Evolutionary conservation across 1,140 invertebrate genomes (phyloP).

Genomic region (Antheraea mylitta): DNA sequence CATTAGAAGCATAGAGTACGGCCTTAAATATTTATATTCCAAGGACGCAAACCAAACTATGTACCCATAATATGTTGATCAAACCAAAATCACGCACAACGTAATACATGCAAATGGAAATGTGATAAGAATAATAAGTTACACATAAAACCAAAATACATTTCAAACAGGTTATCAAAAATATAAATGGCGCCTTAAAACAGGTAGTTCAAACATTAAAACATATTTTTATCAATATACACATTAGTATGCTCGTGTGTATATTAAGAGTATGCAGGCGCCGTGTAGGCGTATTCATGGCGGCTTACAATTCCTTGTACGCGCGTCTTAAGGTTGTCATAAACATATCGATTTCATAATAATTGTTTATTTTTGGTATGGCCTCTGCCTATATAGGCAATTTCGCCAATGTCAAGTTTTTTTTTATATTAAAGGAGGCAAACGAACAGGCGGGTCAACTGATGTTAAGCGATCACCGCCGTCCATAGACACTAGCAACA

Average conservation of each 20-base stretch:
- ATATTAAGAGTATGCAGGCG: not conserved
- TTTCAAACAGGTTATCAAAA: not conserved
- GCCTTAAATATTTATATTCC: too few relatives aligned
- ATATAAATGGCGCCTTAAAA: constrained; percentile 41
- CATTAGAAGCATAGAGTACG: too few relatives aligned
- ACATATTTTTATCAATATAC: constrained; percentile 17
- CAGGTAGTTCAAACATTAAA: constrained; percentile 41
- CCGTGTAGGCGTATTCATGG: constrained; percentile 39
- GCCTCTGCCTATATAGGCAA: too few relatives aligned
- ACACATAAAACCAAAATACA: not conserved
- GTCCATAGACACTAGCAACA: not conserved
- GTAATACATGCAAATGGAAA: not conserved
- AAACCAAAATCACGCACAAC: not conserved
- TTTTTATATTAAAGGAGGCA: too few relatives aligned
- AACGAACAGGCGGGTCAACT: too few relatives aligned
- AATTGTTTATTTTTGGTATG: not conserved
- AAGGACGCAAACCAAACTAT: too few relatives aligned
- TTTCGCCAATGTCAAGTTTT: too few relatives aligned
- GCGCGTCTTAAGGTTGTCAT: constrained; percentile 15
- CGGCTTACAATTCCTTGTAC: constrained; percentile 23
- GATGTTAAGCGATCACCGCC: too few relatives aligned
- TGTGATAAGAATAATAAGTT: not conserved
- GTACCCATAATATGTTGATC: too few relatives aligned
- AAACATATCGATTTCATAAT: constrained; percentile 2
- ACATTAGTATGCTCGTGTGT: not conserved